Base-by-base conservation (phyloP, 2,888 invertebrate genomes). In the Cheiracanthium punctorium region DNA sequence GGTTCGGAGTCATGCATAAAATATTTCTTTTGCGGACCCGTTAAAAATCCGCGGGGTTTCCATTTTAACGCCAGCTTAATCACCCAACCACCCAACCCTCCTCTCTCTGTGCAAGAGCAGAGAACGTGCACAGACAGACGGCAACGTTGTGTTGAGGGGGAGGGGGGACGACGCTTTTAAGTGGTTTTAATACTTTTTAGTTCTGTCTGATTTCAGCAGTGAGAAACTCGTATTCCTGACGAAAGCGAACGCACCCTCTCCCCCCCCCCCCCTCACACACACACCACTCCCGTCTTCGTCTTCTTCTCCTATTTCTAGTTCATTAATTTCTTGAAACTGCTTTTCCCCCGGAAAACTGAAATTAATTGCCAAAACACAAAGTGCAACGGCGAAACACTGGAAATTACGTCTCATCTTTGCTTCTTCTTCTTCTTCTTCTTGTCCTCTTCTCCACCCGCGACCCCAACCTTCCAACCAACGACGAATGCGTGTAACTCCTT, bases 311-410 rank as follows among this genome's bases (percentile, higher is more conserved):
- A 4, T 73, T 79, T 84, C 73, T 76, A 69, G 48, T 84, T 84
- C 84, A 84, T 84, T 84, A 84, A 75, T 72, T 84, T 84, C 65
- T 41, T 12, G 65, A 70, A 64, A 74, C 69, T 37, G 30, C 72
- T 29, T 30, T 30, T 32, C 41, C 17, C 30, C 29, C 69, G 52
- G 29, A 29, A 74, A 84, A 79, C 79, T 67, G 84, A 84, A 84
- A 84, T 84, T 84, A 84, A 84, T 84, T 84, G 84, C 76, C 43
- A 37, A 74, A 84, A 84, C 70, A 74, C 72, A 84, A 84, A 84
- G 84, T 58, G 69, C 79, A 74, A 32, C 58, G 73, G 69, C 29
- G 20, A 24, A 52, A 75, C 72, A 84, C 67, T 74, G 37, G 79
- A 84, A 79, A 84, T 84, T 79, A 73, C 74, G 79, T 84, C 77